Evolutionary conservation across 1,140 invertebrate species (phyloP), one percentile per base, ranked within the genome.

Genomic region (Tetraneura akinire): DNA sequence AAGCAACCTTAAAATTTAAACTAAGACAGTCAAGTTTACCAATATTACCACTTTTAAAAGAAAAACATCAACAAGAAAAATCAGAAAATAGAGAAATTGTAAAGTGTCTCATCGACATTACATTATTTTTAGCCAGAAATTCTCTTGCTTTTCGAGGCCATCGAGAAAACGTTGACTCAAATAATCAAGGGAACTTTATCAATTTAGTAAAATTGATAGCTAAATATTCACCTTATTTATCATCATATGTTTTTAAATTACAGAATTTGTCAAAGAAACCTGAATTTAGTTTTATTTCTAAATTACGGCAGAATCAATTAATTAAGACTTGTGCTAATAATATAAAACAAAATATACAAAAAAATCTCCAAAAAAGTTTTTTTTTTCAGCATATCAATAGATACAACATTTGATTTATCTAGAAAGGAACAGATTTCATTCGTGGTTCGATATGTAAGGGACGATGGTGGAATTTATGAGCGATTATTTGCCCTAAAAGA

Each of bases 401-500:
- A 60, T 60, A 60, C 23, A 21, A 60, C 55, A 26, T 60, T 60
- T 60, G 55, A 60, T 60, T 21, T 23, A 60, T 60, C 55, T 13
- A 8, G 13, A 23, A 60, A 60, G 55, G 55, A 60, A 60, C 55
- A 60, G 26, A 23, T 60, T 60, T 21, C 55, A 60, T 60, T 60
- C 23, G 55, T 60, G 23, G 26, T 60, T 60, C 55, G 55, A 26
- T 29, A 60, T 60, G 55, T 60, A n/a, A n/a, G n/a, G n/a, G n/a
- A n/a, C 26, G 23, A 60, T 60, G 26, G 26, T 60, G 26, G 26
- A 60, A 60, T 23, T 60, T 60, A n/a, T n/a, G n/a, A n/a, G n/a
- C 55, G 26, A 29, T 60, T 60, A 60, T 60, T 60, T 60, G 32
- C 32, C 3, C 3, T 37, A 4, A 37, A 37, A 37, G 32, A 37